Percentiles rank a stretch among this genome's conserved stretches.
phyloP scores from a whole-genome alignment of 1,140 invertebrate genomes.

The Scaptomyza montana region DNA sequence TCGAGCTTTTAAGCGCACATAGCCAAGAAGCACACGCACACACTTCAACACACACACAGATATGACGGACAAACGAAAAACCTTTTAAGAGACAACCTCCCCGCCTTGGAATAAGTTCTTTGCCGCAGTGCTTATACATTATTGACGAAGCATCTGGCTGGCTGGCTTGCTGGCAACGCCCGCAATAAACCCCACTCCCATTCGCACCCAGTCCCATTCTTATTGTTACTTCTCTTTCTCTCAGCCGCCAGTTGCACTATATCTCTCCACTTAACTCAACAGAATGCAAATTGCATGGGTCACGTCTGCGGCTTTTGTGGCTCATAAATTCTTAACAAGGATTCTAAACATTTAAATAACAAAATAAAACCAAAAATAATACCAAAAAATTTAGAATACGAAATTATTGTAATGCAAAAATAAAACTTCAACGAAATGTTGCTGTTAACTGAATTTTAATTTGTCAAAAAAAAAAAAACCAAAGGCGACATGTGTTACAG shows the following conservation, averaged over 20 bases:
- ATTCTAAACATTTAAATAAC: slow-evolving; percentile 49
- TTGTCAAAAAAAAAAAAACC: slow-evolving; percentile 60
- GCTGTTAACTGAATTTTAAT: slow-evolving; percentile 80
- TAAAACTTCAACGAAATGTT: slow-evolving; percentile 62
- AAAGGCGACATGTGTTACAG: slow-evolving; percentile 17
- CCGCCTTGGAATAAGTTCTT: slow-evolving; percentile 46
- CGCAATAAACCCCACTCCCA: slow-evolving; percentile 6
- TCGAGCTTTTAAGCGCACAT: slow-evolving; percentile 27
- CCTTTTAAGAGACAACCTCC: slow-evolving; percentile 51
- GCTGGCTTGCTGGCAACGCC: slow-evolving; percentile 7
- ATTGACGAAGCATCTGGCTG: slow-evolving; percentile 55
- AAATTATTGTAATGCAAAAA: slow-evolving; percentile 60
- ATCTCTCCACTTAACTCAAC: slow-evolving; percentile 28
- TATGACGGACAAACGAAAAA: slow-evolving; percentile 29
- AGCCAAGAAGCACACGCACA: slow-evolving; percentile 9
- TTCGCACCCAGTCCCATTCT: background rate
- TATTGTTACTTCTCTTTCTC: slow-evolving; percentile 4
- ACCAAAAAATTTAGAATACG: slow-evolving; percentile 19
- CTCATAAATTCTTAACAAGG: slow-evolving; percentile 76
- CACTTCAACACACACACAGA: background rate
- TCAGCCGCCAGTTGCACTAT: background rate
- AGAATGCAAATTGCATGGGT: slow-evolving; percentile 71
- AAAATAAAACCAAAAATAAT: slow-evolving; percentile 11
- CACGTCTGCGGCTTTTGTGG: slow-evolving; percentile 67
- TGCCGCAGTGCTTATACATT: slow-evolving; percentile 71